These are phyloP conservation scores for Serrognathus titanus DNA, from an alignment of 2,888 invertebrate species.

Conservation along the genomic window DNA sequence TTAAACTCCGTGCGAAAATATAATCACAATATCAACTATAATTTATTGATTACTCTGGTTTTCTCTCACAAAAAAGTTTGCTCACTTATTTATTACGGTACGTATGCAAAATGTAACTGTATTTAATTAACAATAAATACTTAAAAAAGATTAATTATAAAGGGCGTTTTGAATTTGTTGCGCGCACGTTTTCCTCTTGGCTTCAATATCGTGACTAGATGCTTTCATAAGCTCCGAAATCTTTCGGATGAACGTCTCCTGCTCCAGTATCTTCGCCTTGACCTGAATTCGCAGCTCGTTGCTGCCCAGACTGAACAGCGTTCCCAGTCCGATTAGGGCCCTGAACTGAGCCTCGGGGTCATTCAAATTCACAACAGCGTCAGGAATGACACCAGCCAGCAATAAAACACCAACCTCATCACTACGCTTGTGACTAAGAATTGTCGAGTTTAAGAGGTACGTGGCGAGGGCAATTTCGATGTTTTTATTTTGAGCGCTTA, in stretches of 20 bases:
- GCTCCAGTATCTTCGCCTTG: slow-evolving; percentile 46
- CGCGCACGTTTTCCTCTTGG: slow-evolving; percentile 47
- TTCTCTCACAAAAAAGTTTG: too few relatives aligned
- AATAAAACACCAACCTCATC: slow-evolving; percentile 53
- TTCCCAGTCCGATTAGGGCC: slow-evolving; percentile 73
- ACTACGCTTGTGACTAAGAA: slow-evolving; percentile 57
- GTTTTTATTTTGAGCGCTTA: slow-evolving; percentile 33
- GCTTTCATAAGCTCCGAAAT: slow-evolving; percentile 46
- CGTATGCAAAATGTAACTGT: too few relatives aligned
- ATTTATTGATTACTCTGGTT: too few relatives aligned
- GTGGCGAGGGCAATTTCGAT: slow-evolving; percentile 64
- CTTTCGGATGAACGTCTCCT: slow-evolving; percentile 35
- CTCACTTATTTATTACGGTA: too few relatives aligned
- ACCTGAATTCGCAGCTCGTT: slow-evolving; percentile 49
- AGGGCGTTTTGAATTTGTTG: slow-evolving; percentile 32
- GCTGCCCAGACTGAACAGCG: slow-evolving; percentile 55
- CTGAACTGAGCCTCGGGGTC: slow-evolving; percentile 76
- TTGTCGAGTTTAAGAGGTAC: slow-evolving; percentile 67
- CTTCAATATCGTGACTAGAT: slow-evolving; percentile 50
- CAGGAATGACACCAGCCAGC: slow-evolving; percentile 55
- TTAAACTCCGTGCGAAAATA: too few relatives aligned
- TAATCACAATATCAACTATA: too few relatives aligned
- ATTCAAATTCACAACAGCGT: slow-evolving; percentile 54
- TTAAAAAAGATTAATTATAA: neutral
- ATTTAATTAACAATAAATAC: too few relatives aligned